Conservation (phyloP, 2,888 invertebrate species). For the Nomada ferruginata region DNA sequence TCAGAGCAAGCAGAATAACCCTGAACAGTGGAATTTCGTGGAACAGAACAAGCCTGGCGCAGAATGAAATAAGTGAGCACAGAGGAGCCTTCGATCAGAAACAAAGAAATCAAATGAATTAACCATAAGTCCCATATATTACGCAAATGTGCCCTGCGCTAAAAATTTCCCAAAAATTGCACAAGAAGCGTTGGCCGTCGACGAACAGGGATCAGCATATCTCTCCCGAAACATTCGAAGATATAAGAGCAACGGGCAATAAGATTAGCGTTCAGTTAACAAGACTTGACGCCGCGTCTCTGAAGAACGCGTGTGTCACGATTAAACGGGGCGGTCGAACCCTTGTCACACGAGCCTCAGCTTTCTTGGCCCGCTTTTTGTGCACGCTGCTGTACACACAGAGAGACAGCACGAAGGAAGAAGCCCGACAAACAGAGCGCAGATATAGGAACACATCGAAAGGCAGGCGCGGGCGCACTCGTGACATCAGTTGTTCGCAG, state of each 20-base stretch:
- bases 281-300: not conserved
- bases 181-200: not conserved
- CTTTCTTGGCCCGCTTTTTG: constrained; percentile 12
- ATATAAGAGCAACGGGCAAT: not conserved
- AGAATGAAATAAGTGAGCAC: too few relatives aligned
- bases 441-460: constrained; percentile 38
- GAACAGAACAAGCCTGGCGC: too few relatives aligned
- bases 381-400: constrained; percentile 9
- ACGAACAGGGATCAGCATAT: not conserved
- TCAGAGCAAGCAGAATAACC: too few relatives aligned
- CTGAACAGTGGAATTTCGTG: too few relatives aligned
- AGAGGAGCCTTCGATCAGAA: not conserved
- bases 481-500: constrained; percentile 57
- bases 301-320: not conserved
- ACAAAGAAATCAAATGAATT: not conserved
- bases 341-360: not conserved
- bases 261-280: not conserved
- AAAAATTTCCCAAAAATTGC: constrained; percentile 23
- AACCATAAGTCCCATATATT: not conserved
- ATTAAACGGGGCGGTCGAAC: not conserved
- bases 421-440: constrained; percentile 27
- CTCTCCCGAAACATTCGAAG: not conserved
- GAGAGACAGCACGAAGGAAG: constrained; percentile 1
- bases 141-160: not conserved
- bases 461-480: constrained; percentile 60